Evolutionary conservation across 2,113 vertebrate species (phyloP), one percentile per base, ranked within the genome.

Genomic region (Panthera tigris): DNA sequence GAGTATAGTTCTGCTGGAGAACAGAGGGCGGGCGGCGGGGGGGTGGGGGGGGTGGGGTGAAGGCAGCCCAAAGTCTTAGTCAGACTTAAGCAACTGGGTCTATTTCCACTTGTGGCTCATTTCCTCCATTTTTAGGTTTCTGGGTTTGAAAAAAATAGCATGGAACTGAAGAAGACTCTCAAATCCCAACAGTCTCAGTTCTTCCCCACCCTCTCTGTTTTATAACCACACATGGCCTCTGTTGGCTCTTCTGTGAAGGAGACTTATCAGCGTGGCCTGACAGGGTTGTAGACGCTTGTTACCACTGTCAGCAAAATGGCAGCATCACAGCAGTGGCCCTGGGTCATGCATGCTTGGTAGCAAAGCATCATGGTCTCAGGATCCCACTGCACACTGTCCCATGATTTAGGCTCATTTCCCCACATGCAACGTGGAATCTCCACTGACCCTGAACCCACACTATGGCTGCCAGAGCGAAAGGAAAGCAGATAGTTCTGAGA

Each of bases 131-230:
- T 86, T 63, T 52, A 63, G 52, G 57, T 89, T 93, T 93, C 63
- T 71, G 61, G 39, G 65, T 83, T 79, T 96, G 39, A 78, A 95
- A 95, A 95, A 92, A 83, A 9, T 1, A 63, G 27, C 63, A 68
- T 5, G 14, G 71, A 93, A 91, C 36, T 48, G 33, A 48, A 41
- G 19, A 25, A 31, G 45, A n/a, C 45, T 27, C 63, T 84, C 57
- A 57, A 5, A 10, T 15, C 39, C 29, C 73, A 15, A 12, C 4
- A 27, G 39, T 2, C 87, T 71, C 23, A 7, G 66, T 36, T 74
- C 66, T 68, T 39, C 16, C 14, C 33, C 39, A 33, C 45, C 25
- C 23, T 39, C 13, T 63, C 79, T 68, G 33, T 45, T 69, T 6
- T n/a, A 48, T 12, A 65, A 14, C 39, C 45, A 29, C 11, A 61